These are phyloP conservation scores for Hyperopisus bebe DNA, from an alignment of 2,113 vertebrate genomes.

Conservation along the genomic window DNA sequence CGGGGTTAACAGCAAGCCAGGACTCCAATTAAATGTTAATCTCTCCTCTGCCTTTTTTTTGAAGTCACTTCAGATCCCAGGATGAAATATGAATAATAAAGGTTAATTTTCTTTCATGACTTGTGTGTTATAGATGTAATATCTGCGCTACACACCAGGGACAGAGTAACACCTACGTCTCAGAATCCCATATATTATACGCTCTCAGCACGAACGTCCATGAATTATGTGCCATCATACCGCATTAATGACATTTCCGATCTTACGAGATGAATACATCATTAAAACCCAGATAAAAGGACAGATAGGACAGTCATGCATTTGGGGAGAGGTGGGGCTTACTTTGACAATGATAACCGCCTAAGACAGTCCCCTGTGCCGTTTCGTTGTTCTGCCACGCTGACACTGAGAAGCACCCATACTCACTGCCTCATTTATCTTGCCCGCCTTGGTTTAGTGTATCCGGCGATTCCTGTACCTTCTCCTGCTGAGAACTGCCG, in stretches of 20 bases:
- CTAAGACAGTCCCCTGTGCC: slow-evolving; percentile 27
- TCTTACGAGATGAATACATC: slow-evolving; percentile 14
- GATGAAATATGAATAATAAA: slow-evolving; percentile 22
- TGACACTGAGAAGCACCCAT: slow-evolving; percentile 2
- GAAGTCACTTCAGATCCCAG: slow-evolving; percentile 7
- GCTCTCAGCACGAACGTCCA: slow-evolving; percentile 6
- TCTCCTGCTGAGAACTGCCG: background rate
- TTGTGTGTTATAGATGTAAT: slow-evolving; percentile 19
- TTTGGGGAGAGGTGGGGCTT: background rate
- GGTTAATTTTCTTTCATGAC: slow-evolving; percentile 18
- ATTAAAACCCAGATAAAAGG: slow-evolving; percentile 11
- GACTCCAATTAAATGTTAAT: slow-evolving; percentile 23
- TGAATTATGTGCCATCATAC: slow-evolving; percentile 16
- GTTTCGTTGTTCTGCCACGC: background rate
- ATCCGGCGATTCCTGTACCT: background rate
- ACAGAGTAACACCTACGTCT: slow-evolving; percentile 6
- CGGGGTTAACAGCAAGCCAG: background rate
- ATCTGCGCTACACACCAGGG: background rate
- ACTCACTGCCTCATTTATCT: background rate
- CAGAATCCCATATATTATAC: slow-evolving; percentile 4
- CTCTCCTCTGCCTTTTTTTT: slow-evolving; percentile 7
- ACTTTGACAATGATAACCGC: slow-evolving; percentile 14
- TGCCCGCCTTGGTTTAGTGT: background rate
- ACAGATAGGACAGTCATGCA: background rate
- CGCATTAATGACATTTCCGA: slow-evolving; percentile 20